Conservation (phyloP, 2,797 vertebrate species). For the Acanthurus lineatus region DNA sequence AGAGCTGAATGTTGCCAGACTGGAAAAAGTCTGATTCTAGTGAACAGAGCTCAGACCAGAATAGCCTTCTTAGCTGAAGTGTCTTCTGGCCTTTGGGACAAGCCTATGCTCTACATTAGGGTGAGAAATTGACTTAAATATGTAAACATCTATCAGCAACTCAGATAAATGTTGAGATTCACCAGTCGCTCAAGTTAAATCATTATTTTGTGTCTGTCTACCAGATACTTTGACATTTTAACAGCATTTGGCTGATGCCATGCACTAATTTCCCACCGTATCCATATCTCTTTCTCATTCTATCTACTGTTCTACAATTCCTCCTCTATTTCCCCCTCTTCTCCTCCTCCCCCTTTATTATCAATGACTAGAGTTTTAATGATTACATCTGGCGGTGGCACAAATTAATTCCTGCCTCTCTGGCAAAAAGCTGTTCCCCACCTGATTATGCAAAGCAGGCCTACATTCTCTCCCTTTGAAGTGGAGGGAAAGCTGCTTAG, state of each 20-base stretch:
- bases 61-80: conserved; percentile 52
- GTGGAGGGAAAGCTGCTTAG: conserved; percentile 84
- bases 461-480: conserved; percentile 88
- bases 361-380: conserved; percentile 80
- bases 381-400: conserved; percentile 84
- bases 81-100: conserved; percentile 57
- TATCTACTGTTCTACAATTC: conserved; percentile 59
- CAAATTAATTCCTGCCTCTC: conserved; percentile 86
- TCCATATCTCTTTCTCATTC: conserved; percentile 41
- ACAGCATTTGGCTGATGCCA: too few relatives aligned
- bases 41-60: conserved; percentile 51
- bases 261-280: too few relatives aligned
- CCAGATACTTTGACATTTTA: too few relatives aligned
- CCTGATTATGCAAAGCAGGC: conserved; percentile 90
- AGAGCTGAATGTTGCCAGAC: conserved; percentile 35
- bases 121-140: too few relatives aligned
- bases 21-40: conserved; percentile 33
- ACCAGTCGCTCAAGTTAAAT: too few relatives aligned
- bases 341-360: conserved; percentile 74
- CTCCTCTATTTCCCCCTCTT: conserved; percentile 60
- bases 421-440: conserved; percentile 86
- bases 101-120: conserved; percentile 22
- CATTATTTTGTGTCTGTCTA: too few relatives aligned
- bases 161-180: too few relatives aligned
- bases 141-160: too few relatives aligned